These are phyloP conservation scores for Keiferia lycopersicella DNA, from an alignment of 2,888 invertebrate genomes.

Conservation along the genomic window DNA sequence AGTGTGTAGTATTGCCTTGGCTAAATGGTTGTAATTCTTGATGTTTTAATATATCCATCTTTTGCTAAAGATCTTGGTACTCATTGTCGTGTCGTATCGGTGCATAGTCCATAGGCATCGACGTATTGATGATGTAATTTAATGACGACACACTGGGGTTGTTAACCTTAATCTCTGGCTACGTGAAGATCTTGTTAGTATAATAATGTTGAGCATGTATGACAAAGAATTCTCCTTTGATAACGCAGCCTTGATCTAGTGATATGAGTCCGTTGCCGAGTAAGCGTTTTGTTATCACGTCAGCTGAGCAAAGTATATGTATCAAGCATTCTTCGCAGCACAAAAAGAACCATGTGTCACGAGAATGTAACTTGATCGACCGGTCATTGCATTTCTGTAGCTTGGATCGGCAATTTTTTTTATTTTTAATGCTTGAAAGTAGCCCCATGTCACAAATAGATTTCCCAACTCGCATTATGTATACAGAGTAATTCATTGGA, in stretches of 20 bases:
- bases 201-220: background rate
- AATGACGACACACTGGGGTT: background rate
- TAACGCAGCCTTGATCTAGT: background rate
- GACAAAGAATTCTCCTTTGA: background rate
- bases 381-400: background rate
- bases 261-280: background rate
- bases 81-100: background rate
- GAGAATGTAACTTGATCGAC: slow-evolving; percentile 3
- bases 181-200: background rate
- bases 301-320: background rate
- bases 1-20: background rate
- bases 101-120: background rate
- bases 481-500: background rate
- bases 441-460: background rate
- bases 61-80: background rate
- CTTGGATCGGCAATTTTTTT: too few species aligned
- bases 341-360: background rate
- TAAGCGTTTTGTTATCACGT: background rate
- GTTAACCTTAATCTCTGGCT: background rate
- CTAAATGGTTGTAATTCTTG: background rate
- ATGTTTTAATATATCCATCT: background rate
- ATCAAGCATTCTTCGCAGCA: background rate
- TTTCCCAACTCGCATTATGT: slow-evolving; percentile 1
- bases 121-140: background rate
- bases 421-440: too few species aligned